A percentile compares a stretch with the other conserved stretches of the same genome.
Conservation (phyloP, 2,113 vertebrate species). For the Chitala chitala region DNA sequence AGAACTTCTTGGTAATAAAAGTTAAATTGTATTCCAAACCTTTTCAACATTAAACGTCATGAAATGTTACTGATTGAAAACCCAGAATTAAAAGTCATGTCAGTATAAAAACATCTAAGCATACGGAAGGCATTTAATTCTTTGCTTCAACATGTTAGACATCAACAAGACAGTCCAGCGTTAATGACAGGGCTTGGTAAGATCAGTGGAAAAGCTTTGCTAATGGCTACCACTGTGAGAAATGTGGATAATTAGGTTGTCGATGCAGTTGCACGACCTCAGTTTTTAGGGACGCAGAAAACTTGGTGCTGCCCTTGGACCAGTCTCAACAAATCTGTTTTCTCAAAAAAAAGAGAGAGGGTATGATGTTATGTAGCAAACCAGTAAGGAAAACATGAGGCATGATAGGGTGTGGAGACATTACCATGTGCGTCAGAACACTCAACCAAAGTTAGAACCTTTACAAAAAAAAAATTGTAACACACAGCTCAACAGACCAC, state of each 20-base stretch:
- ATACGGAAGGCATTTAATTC: background rate
- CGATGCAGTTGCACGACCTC: background rate
- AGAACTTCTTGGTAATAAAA: too few relatives aligned
- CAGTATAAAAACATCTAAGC: too few relatives aligned
- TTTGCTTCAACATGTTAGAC: background rate
- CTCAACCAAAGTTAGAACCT: background rate
- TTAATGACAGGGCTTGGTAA: too few relatives aligned
- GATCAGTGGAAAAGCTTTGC: too few relatives aligned
- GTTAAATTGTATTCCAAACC: too few relatives aligned
- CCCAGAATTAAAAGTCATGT: too few relatives aligned
- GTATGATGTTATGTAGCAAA: slow-evolving; percentile 5
- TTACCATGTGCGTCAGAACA: background rate
- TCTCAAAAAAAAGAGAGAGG: background rate
- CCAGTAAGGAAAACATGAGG: background rate
- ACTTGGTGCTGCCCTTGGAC: background rate
- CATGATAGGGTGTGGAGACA: background rate
- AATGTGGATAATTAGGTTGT: too few relatives aligned
- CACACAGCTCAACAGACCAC: background rate
- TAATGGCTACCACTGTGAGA: too few relatives aligned
- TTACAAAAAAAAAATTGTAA: background rate
- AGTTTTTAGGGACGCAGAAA: background rate
- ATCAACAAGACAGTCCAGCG: too few relatives aligned
- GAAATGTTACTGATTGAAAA: too few relatives aligned
- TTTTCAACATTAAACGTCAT: too few relatives aligned
- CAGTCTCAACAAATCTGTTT: background rate